Percentiles rank a stretch among this genome's conserved stretches.
phyloP scores from a whole-genome alignment of 2,113 vertebrate genomes.

The Dasyprocta punctata region DNA sequence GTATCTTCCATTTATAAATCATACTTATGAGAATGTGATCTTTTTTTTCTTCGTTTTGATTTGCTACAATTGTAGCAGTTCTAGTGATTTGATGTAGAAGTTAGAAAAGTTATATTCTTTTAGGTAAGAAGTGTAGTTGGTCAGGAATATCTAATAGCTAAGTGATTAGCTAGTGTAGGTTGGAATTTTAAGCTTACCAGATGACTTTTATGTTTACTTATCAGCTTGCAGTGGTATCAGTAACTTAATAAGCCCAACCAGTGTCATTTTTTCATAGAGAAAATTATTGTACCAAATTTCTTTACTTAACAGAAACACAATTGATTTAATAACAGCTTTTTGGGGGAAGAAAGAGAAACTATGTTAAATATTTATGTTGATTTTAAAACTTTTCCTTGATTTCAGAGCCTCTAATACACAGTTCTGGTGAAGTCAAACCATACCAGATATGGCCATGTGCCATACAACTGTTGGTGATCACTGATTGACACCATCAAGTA shows the following conservation, averaged over 20 bases:
- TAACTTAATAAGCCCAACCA: conserved; percentile 5
- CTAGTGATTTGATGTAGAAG: background rate
- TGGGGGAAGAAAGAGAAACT: background rate
- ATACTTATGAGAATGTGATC: background rate
- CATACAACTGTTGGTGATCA: background rate
- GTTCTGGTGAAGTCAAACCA: conserved; percentile 14
- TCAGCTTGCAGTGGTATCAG: background rate
- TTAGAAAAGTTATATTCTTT: background rate
- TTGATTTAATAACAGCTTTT: conserved; percentile 34
- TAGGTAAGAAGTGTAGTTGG: background rate
- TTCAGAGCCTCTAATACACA: conserved; percentile 20
- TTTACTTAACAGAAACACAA: background rate
- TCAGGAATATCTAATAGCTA: background rate
- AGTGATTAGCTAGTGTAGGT: background rate
- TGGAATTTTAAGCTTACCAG: conserved; percentile 48
- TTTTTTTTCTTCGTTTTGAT: background rate
- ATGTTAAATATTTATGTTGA: conserved; percentile 12
- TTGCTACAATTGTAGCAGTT: background rate
- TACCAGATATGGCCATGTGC: background rate
- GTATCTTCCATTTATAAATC: background rate
- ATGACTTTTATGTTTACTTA: background rate
- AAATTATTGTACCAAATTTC: conserved; percentile 19
- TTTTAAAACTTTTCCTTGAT: background rate
- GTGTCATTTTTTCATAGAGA: conserved; percentile 24
- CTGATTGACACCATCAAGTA: background rate